Evolutionary conservation across 1,140 invertebrate species (phyloP).

Genomic region (Drosophila sucinea): DNA sequence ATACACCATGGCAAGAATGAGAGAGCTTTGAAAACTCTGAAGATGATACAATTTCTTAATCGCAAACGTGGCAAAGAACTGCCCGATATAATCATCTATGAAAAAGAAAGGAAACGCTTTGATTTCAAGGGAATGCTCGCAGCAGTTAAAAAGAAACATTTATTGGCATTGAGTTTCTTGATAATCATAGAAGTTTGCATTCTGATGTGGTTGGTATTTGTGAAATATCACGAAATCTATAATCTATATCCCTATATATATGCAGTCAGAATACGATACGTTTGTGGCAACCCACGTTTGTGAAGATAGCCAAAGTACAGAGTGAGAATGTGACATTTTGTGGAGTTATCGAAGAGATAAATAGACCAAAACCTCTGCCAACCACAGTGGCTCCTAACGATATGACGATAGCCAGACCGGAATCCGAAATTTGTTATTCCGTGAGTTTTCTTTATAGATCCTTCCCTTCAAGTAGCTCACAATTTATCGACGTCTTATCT

Average conservation of each 20-base stretch:
- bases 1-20: conserved; percentile 1
- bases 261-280: conserved; percentile 16
- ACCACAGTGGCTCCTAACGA: too few species aligned
- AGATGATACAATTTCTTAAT: neutral
- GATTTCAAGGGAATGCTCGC: neutral
- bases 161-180: neutral
- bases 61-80: neutral
- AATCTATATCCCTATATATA: neutral
- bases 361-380: neutral
- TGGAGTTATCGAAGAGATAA: neutral
- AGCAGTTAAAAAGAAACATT: neutral
- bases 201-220: conserved; percentile 12
- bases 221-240: neutral
- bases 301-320: neutral
- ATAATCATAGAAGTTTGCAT: conserved; percentile 8
- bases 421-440: neutral
- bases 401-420: neutral
- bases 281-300: conserved; percentile 13
- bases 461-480: too few species aligned
- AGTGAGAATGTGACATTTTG: neutral
- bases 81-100: neutral
- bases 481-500: neutral
- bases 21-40: neutral
- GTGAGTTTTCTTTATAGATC: neutral
- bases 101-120: neutral